Percentiles rank a stretch among this genome's conserved stretches.
These are phyloP conservation scores for Lasioglossum calceatum DNA, from an alignment of 2,888 invertebrate species.

Conservation along the genomic window DNA sequence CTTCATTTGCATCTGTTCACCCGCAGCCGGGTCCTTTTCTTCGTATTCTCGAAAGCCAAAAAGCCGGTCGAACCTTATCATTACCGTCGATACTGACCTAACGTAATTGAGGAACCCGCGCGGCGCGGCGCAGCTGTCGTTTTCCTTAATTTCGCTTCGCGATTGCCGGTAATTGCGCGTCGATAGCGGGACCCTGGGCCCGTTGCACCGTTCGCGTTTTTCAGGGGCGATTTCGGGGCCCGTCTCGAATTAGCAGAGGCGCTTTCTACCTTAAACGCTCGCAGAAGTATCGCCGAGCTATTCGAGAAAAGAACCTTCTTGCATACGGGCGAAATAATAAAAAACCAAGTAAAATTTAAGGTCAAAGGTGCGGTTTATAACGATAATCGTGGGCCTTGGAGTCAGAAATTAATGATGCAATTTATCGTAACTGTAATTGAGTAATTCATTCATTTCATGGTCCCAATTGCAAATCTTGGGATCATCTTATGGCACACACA, in stretches of 20 bases:
- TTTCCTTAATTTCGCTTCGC: slow-evolving; percentile 20
- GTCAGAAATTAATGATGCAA: neutral
- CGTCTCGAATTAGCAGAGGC: slow-evolving; percentile 18
- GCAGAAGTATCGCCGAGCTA: slow-evolving; percentile 33
- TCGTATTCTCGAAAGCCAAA: slow-evolving; percentile 3
- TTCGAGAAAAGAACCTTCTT: neutral
- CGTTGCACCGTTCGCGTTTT: neutral
- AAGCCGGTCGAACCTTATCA: slow-evolving; percentile 17
- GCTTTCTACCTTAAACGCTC: slow-evolving; percentile 65
- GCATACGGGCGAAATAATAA: neutral
- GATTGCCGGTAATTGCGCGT: neutral
- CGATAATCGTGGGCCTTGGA: neutral
- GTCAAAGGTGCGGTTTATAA: neutral
- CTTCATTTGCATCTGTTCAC: slow-evolving; percentile 7
- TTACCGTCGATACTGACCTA: slow-evolving; percentile 32
- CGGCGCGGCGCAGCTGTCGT: neutral
- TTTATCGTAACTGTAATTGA: neutral
- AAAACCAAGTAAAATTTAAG: neutral
- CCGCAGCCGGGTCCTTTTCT: neutral
- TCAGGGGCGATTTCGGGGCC: slow-evolving; percentile 9
- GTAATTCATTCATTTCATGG: neutral
- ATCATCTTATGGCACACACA: no score
- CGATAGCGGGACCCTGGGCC: neutral
- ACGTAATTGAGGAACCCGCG: slow-evolving; percentile 25
- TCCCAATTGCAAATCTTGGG: no score